phyloP scores from a whole-genome alignment of 2,888 invertebrate species.

The Hedychridium roseum region DNA sequence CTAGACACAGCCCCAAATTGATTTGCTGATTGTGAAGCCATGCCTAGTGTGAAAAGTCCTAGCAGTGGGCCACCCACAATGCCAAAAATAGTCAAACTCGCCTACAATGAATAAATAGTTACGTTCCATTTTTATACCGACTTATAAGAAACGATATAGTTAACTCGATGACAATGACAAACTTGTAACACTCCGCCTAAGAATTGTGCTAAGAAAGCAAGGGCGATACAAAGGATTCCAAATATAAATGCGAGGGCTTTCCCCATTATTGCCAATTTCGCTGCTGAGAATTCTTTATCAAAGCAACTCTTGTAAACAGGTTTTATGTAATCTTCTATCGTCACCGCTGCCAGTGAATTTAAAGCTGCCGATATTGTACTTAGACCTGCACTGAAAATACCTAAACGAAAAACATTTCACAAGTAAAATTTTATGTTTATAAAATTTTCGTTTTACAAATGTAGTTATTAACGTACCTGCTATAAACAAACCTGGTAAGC shows the following conservation, averaged over 20 bases:
- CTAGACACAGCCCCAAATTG: constrained; percentile 77
- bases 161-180: not conserved
- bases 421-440: not conserved
- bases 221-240: constrained; percentile 78
- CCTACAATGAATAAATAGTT: constrained; percentile 46
- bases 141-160: not conserved
- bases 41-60: constrained; percentile 85
- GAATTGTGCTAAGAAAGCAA: constrained; percentile 84
- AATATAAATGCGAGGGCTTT: constrained; percentile 76
- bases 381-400: constrained; percentile 90
- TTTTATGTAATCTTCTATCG: constrained; percentile 85
- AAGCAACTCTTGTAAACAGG: constrained; percentile 40
- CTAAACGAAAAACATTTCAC: constrained; percentile 39
- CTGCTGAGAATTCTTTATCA: constrained; percentile 37
- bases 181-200: constrained; percentile 86
- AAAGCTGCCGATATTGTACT: constrained; percentile 92
- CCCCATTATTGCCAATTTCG: constrained; percentile 38
- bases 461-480: constrained; percentile 72
- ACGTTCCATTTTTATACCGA: not conserved
- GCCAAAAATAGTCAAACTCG: constrained; percentile 85
- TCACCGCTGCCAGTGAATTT: constrained; percentile 90
- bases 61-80: constrained; percentile 88
- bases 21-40: constrained; percentile 79
- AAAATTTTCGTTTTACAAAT: not conserved
- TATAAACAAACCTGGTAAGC: constrained; percentile 87